Conservation (phyloP, 2,888 invertebrate species). For the Acleris emargana region DNA sequence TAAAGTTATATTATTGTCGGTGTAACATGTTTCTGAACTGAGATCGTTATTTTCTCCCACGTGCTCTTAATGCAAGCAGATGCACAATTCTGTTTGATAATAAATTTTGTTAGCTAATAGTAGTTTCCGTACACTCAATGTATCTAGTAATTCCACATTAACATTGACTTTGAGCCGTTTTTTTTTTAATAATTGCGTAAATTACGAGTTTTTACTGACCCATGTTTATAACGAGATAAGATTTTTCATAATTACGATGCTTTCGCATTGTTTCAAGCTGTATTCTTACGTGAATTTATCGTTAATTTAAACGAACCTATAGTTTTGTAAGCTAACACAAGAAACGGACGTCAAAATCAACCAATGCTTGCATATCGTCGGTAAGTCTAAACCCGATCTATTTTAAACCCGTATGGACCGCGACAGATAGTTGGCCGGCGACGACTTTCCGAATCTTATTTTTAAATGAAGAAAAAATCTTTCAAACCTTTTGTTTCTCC, state of each 20-base stretch:
- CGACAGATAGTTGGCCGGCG: slow-evolving; percentile 78
- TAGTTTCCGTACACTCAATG: too few species aligned
- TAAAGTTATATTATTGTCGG: neutral
- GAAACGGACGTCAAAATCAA: slow-evolving; percentile 47
- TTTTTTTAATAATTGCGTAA: too few species aligned
- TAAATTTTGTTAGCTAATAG: too few species aligned
- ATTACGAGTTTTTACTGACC: too few species aligned
- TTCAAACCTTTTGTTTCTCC: slow-evolving; percentile 70
- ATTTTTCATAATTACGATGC: too few species aligned
- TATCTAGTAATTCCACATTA: too few species aligned
- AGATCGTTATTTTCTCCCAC: neutral
- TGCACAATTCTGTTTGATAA: neutral
- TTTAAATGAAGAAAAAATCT: slow-evolving; percentile 67
- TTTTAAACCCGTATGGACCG: slow-evolving; percentile 62
- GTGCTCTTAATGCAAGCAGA: neutral
- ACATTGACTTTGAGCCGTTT: too few species aligned
- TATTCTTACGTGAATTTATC: neutral
- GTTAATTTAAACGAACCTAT: neutral
- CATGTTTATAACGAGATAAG: too few species aligned
- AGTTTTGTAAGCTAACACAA: neutral
- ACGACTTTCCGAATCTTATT: slow-evolving; percentile 73
- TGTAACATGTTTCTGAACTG: neutral
- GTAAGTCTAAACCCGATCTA: slow-evolving; percentile 63
- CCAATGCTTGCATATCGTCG: slow-evolving; percentile 59
- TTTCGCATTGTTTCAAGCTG: too few species aligned